These are phyloP conservation scores for Drosophila virilis DNA, from an alignment of 1,140 invertebrate genomes.

Conservation along the genomic window DNA sequence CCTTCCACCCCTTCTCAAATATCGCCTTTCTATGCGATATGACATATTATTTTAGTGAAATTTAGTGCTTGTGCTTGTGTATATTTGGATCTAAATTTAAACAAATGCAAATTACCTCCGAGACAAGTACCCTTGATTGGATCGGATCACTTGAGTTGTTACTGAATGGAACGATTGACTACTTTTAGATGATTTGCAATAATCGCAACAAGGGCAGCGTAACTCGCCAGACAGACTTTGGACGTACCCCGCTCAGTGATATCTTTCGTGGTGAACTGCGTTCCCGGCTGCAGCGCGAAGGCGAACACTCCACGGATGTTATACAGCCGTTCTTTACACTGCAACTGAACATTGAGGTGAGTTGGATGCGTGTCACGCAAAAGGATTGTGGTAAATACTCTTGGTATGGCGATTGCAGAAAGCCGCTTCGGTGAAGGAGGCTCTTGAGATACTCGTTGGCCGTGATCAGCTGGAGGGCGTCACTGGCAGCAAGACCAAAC, in stretches of 20 bases:
- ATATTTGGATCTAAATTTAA: no score
- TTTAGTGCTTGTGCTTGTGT: no score
- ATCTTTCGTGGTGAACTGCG: conserved; percentile 96
- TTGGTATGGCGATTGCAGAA: conserved; percentile 87
- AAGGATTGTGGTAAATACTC: conserved; percentile 26
- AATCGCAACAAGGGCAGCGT: conserved; percentile 95
- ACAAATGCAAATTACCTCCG: no score
- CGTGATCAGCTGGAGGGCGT: conserved; percentile 94
- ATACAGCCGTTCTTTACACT: conserved; percentile 97
- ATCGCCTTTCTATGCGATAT: no score
- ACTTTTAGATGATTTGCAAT: conserved; percentile 78
- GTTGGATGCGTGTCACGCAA: neutral
- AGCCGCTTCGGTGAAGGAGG: conserved; percentile 92
- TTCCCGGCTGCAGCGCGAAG: conserved; percentile 91
- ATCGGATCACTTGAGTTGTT: no score
- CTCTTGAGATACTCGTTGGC: conserved; percentile 92
- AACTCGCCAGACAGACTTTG: conserved; percentile 92
- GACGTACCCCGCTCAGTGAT: conserved; percentile 94
- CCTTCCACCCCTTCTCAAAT: no score
- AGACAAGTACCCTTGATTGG: no score
- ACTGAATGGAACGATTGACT: no score
- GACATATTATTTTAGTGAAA: no score
- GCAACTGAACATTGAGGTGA: conserved; percentile 96
- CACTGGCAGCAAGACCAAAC: conserved; percentile 91
- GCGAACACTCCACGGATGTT: conserved; percentile 90